Evolutionary conservation across 2,797 vertebrate species (phyloP).

Genomic region (Crotalus adamanteus): DNA sequence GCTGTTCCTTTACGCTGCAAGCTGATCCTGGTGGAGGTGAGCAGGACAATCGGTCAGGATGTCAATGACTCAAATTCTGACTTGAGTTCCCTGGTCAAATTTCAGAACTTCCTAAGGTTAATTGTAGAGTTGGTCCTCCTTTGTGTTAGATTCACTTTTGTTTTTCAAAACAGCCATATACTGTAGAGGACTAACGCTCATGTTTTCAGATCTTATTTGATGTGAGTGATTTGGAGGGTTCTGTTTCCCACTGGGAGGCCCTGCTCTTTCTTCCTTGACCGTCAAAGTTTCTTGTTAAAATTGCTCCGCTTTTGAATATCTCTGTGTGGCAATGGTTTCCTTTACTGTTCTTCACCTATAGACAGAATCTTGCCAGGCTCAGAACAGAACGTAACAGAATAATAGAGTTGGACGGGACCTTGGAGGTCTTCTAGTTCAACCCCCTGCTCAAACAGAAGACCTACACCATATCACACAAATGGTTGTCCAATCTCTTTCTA

Average conservation of each 20-base stretch:
- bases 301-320: background rate
- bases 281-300: background rate
- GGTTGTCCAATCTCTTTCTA: background rate
- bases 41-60: background rate
- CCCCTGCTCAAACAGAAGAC: background rate
- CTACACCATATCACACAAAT: background rate
- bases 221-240: background rate
- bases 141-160: background rate
- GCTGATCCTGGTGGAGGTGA: slow-evolving; percentile 94
- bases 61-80: background rate
- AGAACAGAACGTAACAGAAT: background rate
- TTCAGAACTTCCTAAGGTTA: background rate
- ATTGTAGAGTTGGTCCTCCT: background rate
- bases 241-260: background rate
- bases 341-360: background rate
- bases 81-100: background rate
- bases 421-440: background rate
- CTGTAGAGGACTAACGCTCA: background rate
- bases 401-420: background rate
- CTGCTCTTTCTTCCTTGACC: background rate
- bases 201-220: background rate
- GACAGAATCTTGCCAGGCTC: background rate
- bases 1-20: slow-evolving; percentile 80
- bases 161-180: background rate
- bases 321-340: background rate